Evolutionary conservation across 2,797 vertebrate species (phyloP).

Genomic region (Poeciliopsis presidionis): DNA sequence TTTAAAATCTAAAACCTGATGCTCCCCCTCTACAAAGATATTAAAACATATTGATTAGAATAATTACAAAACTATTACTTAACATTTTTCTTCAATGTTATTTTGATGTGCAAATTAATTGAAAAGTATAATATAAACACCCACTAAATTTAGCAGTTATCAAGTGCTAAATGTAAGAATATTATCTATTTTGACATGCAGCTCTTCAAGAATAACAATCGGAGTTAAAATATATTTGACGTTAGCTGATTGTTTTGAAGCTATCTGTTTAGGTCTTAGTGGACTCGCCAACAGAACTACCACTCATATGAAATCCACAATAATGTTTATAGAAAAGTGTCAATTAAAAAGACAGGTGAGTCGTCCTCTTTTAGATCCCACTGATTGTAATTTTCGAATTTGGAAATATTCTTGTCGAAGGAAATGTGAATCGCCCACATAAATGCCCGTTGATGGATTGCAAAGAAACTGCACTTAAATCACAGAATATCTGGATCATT

Average conservation of each 20-base stretch:
- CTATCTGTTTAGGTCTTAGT: background rate
- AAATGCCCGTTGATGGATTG: background rate
- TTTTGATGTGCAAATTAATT: background rate
- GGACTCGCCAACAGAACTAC: background rate
- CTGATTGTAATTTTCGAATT: background rate
- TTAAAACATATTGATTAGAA: background rate
- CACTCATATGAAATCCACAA: background rate
- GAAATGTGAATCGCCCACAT: background rate
- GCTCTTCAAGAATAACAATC: background rate
- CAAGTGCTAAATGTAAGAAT: background rate
- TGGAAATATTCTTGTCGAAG: background rate
- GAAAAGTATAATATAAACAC: background rate
- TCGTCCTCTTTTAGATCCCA: background rate
- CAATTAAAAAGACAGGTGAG: background rate
- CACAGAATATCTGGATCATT: constrained; percentile 13
- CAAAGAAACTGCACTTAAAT: background rate
- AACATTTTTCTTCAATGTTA: background rate
- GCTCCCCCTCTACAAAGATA: background rate
- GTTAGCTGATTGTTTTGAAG: background rate
- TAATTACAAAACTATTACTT: background rate
- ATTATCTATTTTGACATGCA: background rate
- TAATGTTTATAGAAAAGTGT: background rate
- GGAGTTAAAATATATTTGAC: background rate
- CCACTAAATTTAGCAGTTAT: background rate
- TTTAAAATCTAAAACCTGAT: background rate